A percentile compares a stretch with the other conserved stretches of the same genome.
Conservation (phyloP, 1,140 invertebrate genomes). For the Leptoteleia sp. region DNA sequence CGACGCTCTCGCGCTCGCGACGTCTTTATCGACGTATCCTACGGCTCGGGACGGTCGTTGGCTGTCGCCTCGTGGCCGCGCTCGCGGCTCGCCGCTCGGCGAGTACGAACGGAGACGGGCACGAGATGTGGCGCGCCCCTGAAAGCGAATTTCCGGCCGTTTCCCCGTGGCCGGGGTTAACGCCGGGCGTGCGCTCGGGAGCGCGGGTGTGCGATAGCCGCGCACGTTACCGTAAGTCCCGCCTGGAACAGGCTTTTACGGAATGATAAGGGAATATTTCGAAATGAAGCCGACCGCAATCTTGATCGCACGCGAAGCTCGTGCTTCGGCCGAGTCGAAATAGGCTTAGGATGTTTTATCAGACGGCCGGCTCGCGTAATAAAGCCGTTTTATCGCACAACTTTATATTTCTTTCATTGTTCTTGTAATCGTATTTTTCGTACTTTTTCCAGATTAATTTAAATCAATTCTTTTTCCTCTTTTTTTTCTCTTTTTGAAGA, state of each 20-base stretch:
- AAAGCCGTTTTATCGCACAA: no score
- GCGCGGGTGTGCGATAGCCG: conserved; percentile 3
- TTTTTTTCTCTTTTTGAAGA: no score
- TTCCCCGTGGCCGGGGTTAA: background rate
- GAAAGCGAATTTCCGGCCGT: conserved; percentile 23
- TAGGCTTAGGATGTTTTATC: no score
- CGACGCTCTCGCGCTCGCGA: conserved; percentile 63
- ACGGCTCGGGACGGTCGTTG: conserved; percentile 45
- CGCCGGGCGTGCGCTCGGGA: no score
- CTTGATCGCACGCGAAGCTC: background rate
- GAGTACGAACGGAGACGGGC: conserved; percentile 24
- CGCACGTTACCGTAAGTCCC: background rate
- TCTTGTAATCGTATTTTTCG: no score
- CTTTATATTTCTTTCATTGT: no score
- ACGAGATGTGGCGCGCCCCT: conserved; percentile 16
- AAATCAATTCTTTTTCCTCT: no score
- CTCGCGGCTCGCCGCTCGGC: conserved; percentile 12
- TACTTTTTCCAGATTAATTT: no score
- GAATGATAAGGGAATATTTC: conserved; percentile 8
- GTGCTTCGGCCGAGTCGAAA: no score
- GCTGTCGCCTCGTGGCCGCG: conserved; percentile 52
- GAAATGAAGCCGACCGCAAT: conserved; percentile 1
- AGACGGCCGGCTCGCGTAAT: no score
- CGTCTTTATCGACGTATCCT: conserved; percentile 64
- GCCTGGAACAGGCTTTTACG: background rate